Percentiles rank a stretch among this genome's conserved stretches.
These are phyloP conservation scores for Tauraco hartlaubi DNA, from an alignment of 2,797 vertebrate species.

Conservation along the genomic window DNA sequence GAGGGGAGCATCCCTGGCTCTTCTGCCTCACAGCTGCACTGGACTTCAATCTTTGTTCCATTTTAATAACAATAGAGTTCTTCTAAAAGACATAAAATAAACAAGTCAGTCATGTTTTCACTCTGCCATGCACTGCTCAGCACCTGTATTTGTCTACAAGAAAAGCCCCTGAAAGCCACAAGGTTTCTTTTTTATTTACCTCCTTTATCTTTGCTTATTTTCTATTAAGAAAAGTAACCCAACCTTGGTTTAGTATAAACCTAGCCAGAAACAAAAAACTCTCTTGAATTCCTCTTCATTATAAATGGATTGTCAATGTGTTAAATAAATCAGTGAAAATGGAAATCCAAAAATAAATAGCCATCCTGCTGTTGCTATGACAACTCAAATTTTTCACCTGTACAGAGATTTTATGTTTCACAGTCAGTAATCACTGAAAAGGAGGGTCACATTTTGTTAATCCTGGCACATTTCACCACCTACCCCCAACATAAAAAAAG, in stretches of 20 bases:
- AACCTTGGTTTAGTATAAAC: conserved; percentile 6
- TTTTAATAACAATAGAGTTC: neutral
- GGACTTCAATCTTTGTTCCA: neutral
- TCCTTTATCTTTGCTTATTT: conserved; percentile 47
- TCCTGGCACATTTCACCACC: conserved; percentile 26
- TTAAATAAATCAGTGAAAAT: conserved; percentile 75
- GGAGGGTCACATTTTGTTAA: conserved; percentile 5
- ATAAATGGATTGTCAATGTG: conserved; percentile 69
- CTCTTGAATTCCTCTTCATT: conserved; percentile 64
- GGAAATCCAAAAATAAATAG: conserved; percentile 73
- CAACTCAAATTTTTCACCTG: conserved; percentile 76
- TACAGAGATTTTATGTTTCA: conserved; percentile 77
- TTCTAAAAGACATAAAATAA: conserved; percentile 1
- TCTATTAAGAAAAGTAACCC: conserved; percentile 32
- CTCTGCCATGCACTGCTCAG: neutral
- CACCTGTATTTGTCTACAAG: neutral
- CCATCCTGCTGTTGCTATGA: conserved; percentile 71
- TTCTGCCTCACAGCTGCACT: neutral
- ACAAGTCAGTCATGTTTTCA: neutral
- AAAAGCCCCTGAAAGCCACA: conserved; percentile 20
- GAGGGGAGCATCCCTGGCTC: neutral
- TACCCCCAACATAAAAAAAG: neutral
- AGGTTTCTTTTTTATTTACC: conserved; percentile 39
- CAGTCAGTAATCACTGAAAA: conserved; percentile 7
- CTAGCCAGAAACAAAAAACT: conserved; percentile 55